Conservation (phyloP, 1,140 invertebrate species). For the Halyomorpha halys region DNA sequence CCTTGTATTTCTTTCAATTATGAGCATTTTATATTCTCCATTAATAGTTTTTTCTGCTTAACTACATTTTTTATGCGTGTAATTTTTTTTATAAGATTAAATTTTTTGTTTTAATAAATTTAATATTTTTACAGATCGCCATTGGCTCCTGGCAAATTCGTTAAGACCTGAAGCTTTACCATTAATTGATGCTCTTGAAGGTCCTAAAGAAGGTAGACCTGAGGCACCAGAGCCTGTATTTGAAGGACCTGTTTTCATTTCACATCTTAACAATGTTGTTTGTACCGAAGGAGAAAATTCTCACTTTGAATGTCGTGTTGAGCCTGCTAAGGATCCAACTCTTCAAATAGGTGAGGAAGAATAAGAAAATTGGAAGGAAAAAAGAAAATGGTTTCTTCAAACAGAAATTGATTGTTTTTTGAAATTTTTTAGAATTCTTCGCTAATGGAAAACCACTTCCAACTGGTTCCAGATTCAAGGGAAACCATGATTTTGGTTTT, state of each 20-base stretch:
- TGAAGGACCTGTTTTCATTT: conserved; percentile 78
- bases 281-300: conserved; percentile 81
- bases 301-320: conserved; percentile 90
- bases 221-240: conserved; percentile 64
- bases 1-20: no score
- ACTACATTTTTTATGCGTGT: no score
- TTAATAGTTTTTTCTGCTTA: no score
- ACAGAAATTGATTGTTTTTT: background rate
- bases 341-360: conserved; percentile 56
- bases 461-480: conserved; percentile 67
- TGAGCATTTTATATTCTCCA: no score
- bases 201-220: conserved; percentile 49
- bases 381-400: background rate
- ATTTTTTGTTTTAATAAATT: background rate
- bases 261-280: conserved; percentile 81
- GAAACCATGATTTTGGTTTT: conserved; percentile 81
- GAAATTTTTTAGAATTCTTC: conserved; percentile 58
- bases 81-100: no score
- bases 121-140: conserved; percentile 44
- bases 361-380: conserved; percentile 7
- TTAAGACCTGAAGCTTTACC: conserved; percentile 83
- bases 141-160: conserved; percentile 77
- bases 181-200: conserved; percentile 77
- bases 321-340: conserved; percentile 88
- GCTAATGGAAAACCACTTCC: conserved; percentile 73